Base-by-base conservation (phyloP, 2,113 vertebrate species). In the Carollia perspicillata region DNA sequence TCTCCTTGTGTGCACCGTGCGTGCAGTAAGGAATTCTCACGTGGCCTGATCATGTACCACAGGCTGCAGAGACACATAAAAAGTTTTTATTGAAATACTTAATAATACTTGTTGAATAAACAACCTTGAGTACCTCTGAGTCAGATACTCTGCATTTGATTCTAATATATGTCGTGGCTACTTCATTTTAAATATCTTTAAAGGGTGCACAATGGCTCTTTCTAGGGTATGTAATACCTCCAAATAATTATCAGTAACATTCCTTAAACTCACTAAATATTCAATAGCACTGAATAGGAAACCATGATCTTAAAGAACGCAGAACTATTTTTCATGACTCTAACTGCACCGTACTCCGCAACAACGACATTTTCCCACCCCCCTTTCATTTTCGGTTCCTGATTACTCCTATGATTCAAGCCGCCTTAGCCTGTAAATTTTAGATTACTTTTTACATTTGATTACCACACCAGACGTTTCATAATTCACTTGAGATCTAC, bases 171-270 rank as follows among this genome's bases (percentile, higher is more conserved):
- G 42, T 23, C 22, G 6, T 78, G 28, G n/a, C 6, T 88, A 30
- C 33, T 88, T 94, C 33, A 55, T 68, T 90, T 91, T 86, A 75
- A 97, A 81, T 88, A 83, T 60, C 30, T 89, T 89, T 90, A 68
- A 58, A 69, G 7, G 7, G 28, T 75, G 16, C 4, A 47, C 3
- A 72, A 3, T 71, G 74, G 92, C 85, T 89, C 26, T 89, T 92
- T 49, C 37, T 96, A 87, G 87, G 22, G 14, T 68, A 40, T 65
- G 8, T 18, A 49, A 79, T 83, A 17, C 22, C 17, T 92, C 28
- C 10, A 18, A 68, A 84, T 81, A 87, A 90, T 74, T 87, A 28
- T 69, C 71, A 87, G 33, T 58, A 89, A 26, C 35, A 88, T 40
- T 92, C 20, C 60, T 93, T 80, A 69, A 6, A 84, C 18, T 95